phyloP scores from a whole-genome alignment of 2,797 vertebrate species.

The Clamator glandarius region DNA sequence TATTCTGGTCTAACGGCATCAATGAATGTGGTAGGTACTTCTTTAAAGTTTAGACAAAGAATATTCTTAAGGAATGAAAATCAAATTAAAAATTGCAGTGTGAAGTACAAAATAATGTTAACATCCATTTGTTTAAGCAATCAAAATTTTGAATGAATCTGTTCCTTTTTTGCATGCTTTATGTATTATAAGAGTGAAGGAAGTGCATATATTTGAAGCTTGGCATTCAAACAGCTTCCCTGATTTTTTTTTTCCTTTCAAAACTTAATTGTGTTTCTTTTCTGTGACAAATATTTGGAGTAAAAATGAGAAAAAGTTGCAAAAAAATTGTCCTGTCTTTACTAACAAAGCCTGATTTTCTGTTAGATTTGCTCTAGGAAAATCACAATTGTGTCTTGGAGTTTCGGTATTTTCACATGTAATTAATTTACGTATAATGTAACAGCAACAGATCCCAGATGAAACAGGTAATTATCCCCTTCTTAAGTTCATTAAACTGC shows the following conservation, averaged over 20 bases:
- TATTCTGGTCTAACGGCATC: background rate
- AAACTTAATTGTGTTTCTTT: background rate
- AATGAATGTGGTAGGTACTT: background rate
- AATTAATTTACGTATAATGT: slow-evolving; percentile 73
- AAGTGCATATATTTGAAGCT: background rate
- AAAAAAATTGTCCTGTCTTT: background rate
- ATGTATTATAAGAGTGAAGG: background rate
- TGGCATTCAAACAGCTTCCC: background rate
- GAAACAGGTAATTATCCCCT: slow-evolving; percentile 60
- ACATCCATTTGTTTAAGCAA: background rate
- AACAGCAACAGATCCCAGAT: slow-evolving; percentile 54
- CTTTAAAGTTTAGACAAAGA: background rate
- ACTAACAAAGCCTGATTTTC: slow-evolving; percentile 41
- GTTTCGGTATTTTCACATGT: slow-evolving; percentile 56
- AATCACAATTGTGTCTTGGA: slow-evolving; percentile 44
- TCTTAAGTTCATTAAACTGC: slow-evolving; percentile 43
- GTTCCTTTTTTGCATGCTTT: background rate
- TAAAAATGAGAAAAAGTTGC: slow-evolving; percentile 45
- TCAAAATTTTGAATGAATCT: background rate
- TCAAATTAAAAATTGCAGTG: background rate
- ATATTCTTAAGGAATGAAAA: background rate
- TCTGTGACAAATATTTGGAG: slow-evolving; percentile 9
- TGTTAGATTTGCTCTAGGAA: slow-evolving; percentile 51
- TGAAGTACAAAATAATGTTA: background rate
- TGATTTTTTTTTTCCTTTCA: background rate